Conservation (phyloP, 2,113 vertebrate species). For the Galemys pyrenaicus region DNA sequence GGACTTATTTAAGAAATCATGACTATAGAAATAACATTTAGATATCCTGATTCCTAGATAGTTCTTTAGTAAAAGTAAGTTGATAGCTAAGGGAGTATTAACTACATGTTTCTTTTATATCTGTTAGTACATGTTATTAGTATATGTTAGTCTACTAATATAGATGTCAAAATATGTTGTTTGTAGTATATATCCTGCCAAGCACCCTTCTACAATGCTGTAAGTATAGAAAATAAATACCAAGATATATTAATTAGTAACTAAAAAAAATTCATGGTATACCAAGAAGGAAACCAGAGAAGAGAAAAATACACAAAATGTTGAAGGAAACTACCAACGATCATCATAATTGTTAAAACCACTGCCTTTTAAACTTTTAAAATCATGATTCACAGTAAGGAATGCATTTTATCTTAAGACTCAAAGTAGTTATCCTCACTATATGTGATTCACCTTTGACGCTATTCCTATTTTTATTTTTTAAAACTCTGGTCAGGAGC, state of each 20-base stretch:
- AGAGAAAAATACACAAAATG: background rate
- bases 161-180: background rate
- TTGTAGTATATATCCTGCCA: background rate
- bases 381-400: background rate
- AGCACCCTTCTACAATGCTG: background rate
- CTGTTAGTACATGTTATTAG: background rate
- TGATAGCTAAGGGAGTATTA: background rate
- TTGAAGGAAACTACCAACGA: background rate
- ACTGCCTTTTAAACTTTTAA: background rate
- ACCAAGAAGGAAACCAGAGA: background rate
- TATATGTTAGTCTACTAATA: background rate
- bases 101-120: background rate
- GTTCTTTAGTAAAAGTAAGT: slow-evolving; percentile 39
- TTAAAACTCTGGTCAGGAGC: slow-evolving; percentile 1
- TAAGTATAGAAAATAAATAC: slow-evolving; percentile 34
- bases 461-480: background rate
- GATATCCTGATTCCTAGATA: background rate
- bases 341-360: background rate
- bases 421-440: background rate
- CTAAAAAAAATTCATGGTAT: background rate
- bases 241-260: background rate
- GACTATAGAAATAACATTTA: background rate
- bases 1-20: background rate
- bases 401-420: background rate
- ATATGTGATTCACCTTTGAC: background rate